Evolutionary conservation across 2,113 vertebrate species (phyloP), one percentile per base, ranked within the genome.

Genomic region (Phasianus colchicus): DNA sequence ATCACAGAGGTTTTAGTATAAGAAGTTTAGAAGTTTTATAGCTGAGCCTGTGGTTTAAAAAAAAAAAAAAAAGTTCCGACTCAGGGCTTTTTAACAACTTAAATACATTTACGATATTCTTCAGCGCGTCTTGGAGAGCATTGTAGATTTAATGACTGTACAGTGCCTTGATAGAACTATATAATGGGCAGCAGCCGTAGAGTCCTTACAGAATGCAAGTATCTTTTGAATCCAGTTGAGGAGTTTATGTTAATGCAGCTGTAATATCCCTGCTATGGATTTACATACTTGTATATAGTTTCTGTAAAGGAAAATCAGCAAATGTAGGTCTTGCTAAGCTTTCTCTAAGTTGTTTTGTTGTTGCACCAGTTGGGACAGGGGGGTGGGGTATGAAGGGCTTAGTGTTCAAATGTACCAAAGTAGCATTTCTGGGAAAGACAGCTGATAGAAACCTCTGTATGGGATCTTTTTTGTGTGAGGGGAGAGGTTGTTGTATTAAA

Each of bases 1-100:
- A 55, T 86, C 73, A 10, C 61, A 42, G 88, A 92, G 89, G 75
- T 95, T 96, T 83, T 91, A 64, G 63, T 38, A 11, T 50, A 64
- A 64, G 38, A 40, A 64, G 61, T 64, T 18, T 40, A 40, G 61
- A 64, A 40, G 36, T 64, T 64, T 93, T 92, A 72, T 96, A 96
- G 83, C 50, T 69, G 17, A 96, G 88, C 89, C 94, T 97, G 95
- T 93, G 96, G 92, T 92, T 29, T 40, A 97, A 96, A 94, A 87
- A 93, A 12, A 4, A 93, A 12, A 4, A 96, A 96, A 93, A 86
- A 94, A 13, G 96, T 97, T 97, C 96, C 96, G 96, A 96, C 97
- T 98, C 98, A 98, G 97, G 97, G 96, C 97, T 97, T 97, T 97
- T 94, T 96, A 97, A 96, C 93, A 97, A 64, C 96, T 94, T 89